Base-by-base conservation (phyloP, 2,888 invertebrate species). In the Drosophila neotestacea region DNA sequence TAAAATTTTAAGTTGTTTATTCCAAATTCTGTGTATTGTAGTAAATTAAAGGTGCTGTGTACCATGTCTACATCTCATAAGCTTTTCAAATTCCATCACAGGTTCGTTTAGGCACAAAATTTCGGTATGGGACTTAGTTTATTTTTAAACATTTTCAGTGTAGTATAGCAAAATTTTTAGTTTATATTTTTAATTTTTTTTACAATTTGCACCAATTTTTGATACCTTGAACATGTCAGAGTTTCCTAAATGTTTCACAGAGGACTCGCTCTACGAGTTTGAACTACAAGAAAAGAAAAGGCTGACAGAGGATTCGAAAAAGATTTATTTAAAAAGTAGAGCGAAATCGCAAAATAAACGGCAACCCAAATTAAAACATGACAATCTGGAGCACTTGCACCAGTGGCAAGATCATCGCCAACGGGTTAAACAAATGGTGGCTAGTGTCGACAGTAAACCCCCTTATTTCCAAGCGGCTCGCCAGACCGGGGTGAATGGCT, bases 391-490 rank as follows among this genome's bases (percentile, higher is more conserved):
- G 7, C 16, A 16, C 4, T 1, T 9, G 1, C n/a, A 5, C 2
- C 41, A 27, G 4, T 84, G 61, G 50, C 39, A 6, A 0, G 69
- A 74, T 16, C 86, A 74, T 16, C 72, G 84, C 0, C 22, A 51
- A 1, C 73, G 86, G 1, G 65, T 85, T 0, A 54, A 65, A 3
- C 22, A 6, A 0, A 64, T 68, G 9, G 9, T 10, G 0, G 50
- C 30, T 6, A 52, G 69, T 11, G 27, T 83, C 30, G 81, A 81
- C 11, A 46, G 70, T 0, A 42, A 44, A 5, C 63, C 85, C 0
- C 85, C 85, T 0, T 11, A 4, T 2, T 75, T 63, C 5, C 69
- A 74, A 6, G 77, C 83, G 1, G 47, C 67, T 1, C 74, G 66
- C 0, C 28, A 72, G 10, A 86, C 85, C 4, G 78, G 84, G 0